Evolutionary conservation across 53 echinoderm and acorn worm species (phyloP), one percentile per base, ranked within the genome.

Genomic region (Holothuria scabra): DNA sequence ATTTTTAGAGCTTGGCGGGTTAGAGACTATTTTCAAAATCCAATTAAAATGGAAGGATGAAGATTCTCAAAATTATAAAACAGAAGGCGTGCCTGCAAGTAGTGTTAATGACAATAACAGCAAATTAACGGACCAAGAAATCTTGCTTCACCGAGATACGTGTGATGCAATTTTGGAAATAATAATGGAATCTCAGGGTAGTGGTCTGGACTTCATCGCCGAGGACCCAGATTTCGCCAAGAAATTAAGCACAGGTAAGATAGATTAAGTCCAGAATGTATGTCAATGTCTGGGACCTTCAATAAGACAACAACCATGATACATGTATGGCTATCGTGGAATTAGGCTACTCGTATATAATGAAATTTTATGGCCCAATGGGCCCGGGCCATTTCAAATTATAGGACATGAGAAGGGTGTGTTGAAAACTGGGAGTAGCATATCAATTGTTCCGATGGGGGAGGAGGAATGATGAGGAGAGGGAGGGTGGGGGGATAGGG

Each of bases 201-300:
- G 67, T 11, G 93, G 93, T 37, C 68, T 93, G 90, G 93, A 93
- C 82, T 93, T 88, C 59, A 88, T 93, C 67, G 91, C 91, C 28
- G 90, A 93, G 28, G 90, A 93, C 33, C 76, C 85, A 31, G 93
- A 90, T 60, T 93, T 85, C 68, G 75, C 84, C 8, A 85, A 87
- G 38, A 93, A 93, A 33, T 78, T 93, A 60, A 90, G 88, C 38
- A 93, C 90, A 79, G 93, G 93, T 93, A 74, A 90, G 93, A 52
- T 52, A n/a, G 44, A 52, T 52, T 52, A 16, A 52, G 2, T 52
- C 52, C 52, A 52, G 18, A 16, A 16, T 52, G 52, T 52, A 3
- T 16, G 14, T 41, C 7, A 41, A 41, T 41, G 41, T 35, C 35
- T 5, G 8, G 41, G 41, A 5, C 41, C n/a, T n/a, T n/a, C n/a